Evolutionary conservation across 2,113 vertebrate species (phyloP), one percentile per base, ranked within the genome.

Genomic region (Mirza zaza): DNA sequence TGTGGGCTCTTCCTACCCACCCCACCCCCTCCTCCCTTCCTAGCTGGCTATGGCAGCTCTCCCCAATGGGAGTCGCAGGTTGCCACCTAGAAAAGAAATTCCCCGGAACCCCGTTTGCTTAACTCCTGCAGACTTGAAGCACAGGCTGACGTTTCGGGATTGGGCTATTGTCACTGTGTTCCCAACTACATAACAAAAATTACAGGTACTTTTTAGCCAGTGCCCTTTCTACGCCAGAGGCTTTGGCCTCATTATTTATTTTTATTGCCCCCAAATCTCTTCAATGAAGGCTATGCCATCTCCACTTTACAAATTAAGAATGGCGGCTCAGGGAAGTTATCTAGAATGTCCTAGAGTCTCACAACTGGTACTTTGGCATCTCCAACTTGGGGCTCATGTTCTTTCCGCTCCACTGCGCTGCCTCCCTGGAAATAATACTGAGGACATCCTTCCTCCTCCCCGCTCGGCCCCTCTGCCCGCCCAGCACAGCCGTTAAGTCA

Each of bases 361-460:
- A 2, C 36, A 10, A 12, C 36, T 4, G 14, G 25, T n/a, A 11
- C 20, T 18, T 13, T 25, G 34, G 14, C 18, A 0, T 76, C 65
- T 29, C 39, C 42, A 50, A 42, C 71, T 57, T 0, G 0, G 34
- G 50, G 55, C 2, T n/a, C 12, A 17, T 20, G 15, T 23, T 61
- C 57, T 68, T 34, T 50, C 55, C 1, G 12, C 32, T 4, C 11
- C 6, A 1, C 17, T 25, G 52, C 63, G 15, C 50, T 65, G 80
- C 42, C 20, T 79, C 55, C 55, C 20, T n/a, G 81, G 45, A 52
- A 97, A 80, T 88, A 76, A 92, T n/a, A 76, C 88, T 17, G 59
- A 90, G 94, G 94, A 55, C 25, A 4, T 39, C n/a, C 77, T 77
- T 70, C 21, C 76, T 63, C 93, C 50, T 50, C 45, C 59, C 50